Base-by-base conservation (phyloP, 2,113 vertebrate genomes). In the Psammodynastes pulverulentus region DNA sequence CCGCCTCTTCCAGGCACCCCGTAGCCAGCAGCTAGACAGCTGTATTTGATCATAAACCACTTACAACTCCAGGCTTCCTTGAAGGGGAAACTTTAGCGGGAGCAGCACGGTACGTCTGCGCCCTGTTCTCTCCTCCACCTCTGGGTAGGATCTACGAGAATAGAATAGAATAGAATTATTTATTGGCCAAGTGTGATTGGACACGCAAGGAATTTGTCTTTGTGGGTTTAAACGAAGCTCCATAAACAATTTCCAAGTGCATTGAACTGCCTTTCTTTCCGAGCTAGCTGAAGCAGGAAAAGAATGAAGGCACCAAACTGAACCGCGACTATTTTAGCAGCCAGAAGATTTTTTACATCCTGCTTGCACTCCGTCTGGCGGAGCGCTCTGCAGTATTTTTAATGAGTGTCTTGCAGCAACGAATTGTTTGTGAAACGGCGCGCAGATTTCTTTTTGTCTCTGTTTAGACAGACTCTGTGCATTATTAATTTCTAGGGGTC, bases 31-130 rank as follows among this genome's bases (percentile, higher is more conserved):
- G 97, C 96, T 88, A 96, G 97, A 98, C 97, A 98, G 98, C 97
- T 98, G 98, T 95, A 95, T 97, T 97, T 97, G 96, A 97, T 97
- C 98, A 97, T 97, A 97, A 96, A 96, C 95, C 97, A 96, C 97
- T 97, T 96, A 95, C 93, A 97, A 97, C 96, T 98, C 96, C 94
- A 94, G 96, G 92, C 96, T 95, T 43, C 72, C 93, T 96, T 87
- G 93, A 94, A 94, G 92, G 94, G 96, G 95, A 97, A 97, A 98
- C 97, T 97, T 97, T 88, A 94, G 94, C 54, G 39, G 94, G 95
- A 93, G 97, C 94, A 53, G 94, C 95, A 88, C 94, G 88, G 4
- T 67, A 39, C 89, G 94, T 90, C 94, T 86, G 67, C 94, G 93
- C 95, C n/a, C 0, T 94, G 91, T 67, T 91, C 34, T 54, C 58